Percentiles rank a stretch among this genome's conserved stretches.
phyloP scores from a whole-genome alignment of 2,797 vertebrate genomes.

The Squalus acanthias region DNA sequence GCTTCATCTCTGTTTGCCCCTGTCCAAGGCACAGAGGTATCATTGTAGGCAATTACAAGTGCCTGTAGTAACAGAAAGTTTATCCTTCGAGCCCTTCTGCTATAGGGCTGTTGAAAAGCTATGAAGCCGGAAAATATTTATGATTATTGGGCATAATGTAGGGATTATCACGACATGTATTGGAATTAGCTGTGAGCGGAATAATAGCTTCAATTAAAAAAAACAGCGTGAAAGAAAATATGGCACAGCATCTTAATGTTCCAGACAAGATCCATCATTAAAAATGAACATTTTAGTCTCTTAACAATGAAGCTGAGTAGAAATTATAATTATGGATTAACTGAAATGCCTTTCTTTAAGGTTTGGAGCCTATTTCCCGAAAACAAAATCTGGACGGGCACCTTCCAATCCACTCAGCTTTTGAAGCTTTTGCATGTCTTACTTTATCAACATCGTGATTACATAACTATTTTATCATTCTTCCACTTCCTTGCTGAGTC shows the following conservation, averaged over 20 bases:
- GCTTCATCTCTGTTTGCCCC: not conserved
- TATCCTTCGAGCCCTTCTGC: not conserved
- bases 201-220: conserved; percentile 32
- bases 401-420: not conserved
- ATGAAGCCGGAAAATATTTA: not conserved
- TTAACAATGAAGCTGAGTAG: not conserved
- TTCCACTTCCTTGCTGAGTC: not conserved
- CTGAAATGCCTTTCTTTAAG: not conserved
- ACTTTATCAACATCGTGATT: not conserved
- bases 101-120: not conserved
- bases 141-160: not conserved
- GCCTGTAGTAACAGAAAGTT: not conserved
- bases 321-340: not conserved
- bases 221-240: conserved; percentile 30
- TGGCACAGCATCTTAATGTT: not conserved
- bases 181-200: not conserved
- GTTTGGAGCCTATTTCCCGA: not conserved
- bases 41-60: not conserved
- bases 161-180: not conserved
- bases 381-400: not conserved
- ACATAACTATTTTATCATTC: not conserved
- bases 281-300: not conserved
- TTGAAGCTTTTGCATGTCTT: not conserved
- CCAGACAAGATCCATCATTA: not conserved
- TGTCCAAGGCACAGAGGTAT: conserved; percentile 8